Base-by-base conservation (phyloP, 2,888 invertebrate genomes). In the Lycophotia porphyrea region DNA sequence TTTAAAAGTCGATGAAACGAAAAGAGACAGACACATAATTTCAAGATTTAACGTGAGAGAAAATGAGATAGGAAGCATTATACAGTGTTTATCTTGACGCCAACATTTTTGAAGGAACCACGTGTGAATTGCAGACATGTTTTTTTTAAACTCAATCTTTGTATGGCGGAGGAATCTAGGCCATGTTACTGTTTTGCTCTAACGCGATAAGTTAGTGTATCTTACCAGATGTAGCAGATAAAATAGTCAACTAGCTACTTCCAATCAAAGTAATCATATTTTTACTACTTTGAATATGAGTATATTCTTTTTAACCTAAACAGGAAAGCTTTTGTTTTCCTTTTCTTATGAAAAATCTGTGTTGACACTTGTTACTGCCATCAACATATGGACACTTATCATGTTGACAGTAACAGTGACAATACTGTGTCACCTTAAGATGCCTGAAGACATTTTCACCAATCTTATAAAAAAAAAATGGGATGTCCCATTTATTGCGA, bases 401-500 rank as follows among this genome's bases (percentile, higher is more conserved):
- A 18, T 31, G 31, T 49, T 47, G 8, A 24, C 34, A 34, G 24
- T 66, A n/a, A 66, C 13, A 47, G 5, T 24, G 1, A 7, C 15
- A 39, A 39, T n/a, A 63, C 15, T 15, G 27, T 55, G 27, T 5
- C 58, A 31, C 27, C 55, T 27, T n/a, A 52, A n/a, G 2, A 3
- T 18, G 2, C 7, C 5, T 36, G 5, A 58, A 60, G 15, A 15
- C 55, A 1, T 31, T 71, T 18, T 52, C 15, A 21, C 7, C 5
- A 34, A 15, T 8, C 2, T 49, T 27, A 42, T n/a, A 13, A 49
- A 49, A 49, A 80, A 52, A 60, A 27, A 13, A 13, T 52, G 49
- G 18, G 21, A n/a, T 58, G 44, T 76, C 24, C 47, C 39, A 58
- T 76, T 81, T 81, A 81, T 64, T 39, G 76, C 42, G 24, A 31